Evolutionary conservation across 2,888 invertebrate species (phyloP).

Genomic region (Linyphia triangularis): DNA sequence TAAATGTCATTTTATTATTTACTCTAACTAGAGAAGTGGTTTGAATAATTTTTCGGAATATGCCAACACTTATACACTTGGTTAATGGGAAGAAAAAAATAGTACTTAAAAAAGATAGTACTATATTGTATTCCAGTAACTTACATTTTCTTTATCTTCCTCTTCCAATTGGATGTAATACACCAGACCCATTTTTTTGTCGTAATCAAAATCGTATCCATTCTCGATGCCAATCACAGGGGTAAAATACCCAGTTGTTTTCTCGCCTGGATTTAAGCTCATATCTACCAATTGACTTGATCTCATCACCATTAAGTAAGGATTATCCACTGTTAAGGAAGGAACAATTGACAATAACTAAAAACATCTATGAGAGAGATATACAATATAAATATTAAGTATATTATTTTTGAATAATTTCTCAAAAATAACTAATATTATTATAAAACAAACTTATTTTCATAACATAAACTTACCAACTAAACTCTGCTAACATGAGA

Average conservation of each 20-base stretch:
- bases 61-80: no score
- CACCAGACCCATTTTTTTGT: slow-evolving; percentile 89
- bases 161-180: slow-evolving; percentile 90
- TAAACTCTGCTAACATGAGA: neutral
- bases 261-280: slow-evolving; percentile 86
- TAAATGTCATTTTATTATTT: no score
- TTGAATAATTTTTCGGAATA: neutral
- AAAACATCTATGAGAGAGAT: neutral
- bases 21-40: neutral
- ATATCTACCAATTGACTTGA: slow-evolving; percentile 93
- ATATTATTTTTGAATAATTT: neutral
- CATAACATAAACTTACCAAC: neutral
- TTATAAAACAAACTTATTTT: neutral
- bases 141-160: slow-evolving; percentile 85
- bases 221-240: slow-evolving; percentile 93
- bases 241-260: slow-evolving; percentile 85
- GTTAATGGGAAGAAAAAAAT: no score
- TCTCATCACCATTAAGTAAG: slow-evolving; percentile 93
- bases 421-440: neutral
- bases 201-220: slow-evolving; percentile 94
- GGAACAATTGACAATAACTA: neutral
- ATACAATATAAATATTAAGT: neutral
- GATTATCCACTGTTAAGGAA: slow-evolving; percentile 85
- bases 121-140: slow-evolving; percentile 79
- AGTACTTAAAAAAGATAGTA: neutral